These are phyloP conservation scores for Notodonta ziczac DNA, from an alignment of 2,888 invertebrate species.

Conservation along the genomic window DNA sequence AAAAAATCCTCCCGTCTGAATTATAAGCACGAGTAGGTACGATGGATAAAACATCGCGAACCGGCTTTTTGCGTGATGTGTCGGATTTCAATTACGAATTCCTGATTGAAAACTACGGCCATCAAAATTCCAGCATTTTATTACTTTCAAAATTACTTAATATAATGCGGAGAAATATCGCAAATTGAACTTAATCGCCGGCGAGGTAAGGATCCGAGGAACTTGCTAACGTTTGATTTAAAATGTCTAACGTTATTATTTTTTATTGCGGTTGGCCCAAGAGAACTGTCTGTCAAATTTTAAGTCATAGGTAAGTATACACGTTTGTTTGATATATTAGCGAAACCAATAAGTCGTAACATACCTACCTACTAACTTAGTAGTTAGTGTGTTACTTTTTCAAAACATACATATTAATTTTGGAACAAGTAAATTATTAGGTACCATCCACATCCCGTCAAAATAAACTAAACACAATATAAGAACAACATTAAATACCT, in stretches of 20 bases:
- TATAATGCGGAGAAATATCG: constrained; percentile 23
- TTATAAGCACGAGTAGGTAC: constrained; percentile 47
- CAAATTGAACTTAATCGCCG: constrained; percentile 31
- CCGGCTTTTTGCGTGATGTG: constrained; percentile 52
- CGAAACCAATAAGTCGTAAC: background rate
- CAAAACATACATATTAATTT: too few species aligned
- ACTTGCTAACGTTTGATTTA: constrained; percentile 13
- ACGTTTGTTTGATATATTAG: constrained; percentile 4
- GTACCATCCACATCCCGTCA: too few species aligned
- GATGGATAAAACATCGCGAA: constrained; percentile 41
- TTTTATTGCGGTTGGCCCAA: constrained; percentile 27
- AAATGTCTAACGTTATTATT: constrained; percentile 25
- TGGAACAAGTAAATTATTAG: too few species aligned
- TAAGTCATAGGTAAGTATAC: constrained; percentile 18
- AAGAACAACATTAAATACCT: too few species aligned
- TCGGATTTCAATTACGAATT: constrained; percentile 51
- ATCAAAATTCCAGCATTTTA: constrained; percentile 30
- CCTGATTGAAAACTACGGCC: constrained; percentile 44
- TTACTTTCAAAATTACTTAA: constrained; percentile 33
- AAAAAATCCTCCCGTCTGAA: constrained; percentile 51
- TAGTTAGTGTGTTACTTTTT: too few species aligned
- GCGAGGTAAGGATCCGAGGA: constrained; percentile 11
- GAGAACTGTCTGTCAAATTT: constrained; percentile 20
- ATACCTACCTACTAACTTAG: too few species aligned
- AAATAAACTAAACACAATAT: too few species aligned